Conservation (phyloP, 2,888 invertebrate species). For the Argyresthia albistria region DNA sequence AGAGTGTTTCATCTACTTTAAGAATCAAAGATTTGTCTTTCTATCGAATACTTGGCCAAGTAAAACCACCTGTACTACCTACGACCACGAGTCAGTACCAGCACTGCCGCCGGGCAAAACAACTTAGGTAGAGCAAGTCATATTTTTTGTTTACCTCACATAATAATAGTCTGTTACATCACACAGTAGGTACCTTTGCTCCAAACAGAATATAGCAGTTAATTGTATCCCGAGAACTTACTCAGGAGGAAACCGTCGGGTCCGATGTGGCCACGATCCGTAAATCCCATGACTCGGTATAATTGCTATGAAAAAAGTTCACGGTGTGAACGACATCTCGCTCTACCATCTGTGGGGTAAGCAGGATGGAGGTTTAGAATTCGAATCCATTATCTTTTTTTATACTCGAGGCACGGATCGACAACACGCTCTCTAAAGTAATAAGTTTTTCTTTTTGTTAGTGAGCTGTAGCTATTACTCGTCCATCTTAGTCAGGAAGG, state of each 20-base stretch:
- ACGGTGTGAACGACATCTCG: slow-evolving; percentile 21
- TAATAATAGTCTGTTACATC: slow-evolving; percentile 26
- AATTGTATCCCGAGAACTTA: slow-evolving; percentile 64
- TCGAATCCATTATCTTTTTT: slow-evolving; percentile 49
- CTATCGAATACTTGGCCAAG: too few species aligned
- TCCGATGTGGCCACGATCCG: slow-evolving; percentile 53
- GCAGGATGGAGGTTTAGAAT: slow-evolving; percentile 25
- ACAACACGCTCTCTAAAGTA: slow-evolving; percentile 29
- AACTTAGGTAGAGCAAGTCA: background rate
- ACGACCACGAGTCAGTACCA: slow-evolving; percentile 1
- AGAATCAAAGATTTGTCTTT: too few species aligned
- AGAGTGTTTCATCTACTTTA: too few species aligned
- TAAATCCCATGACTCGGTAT: slow-evolving; percentile 46
- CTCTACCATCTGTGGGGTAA: slow-evolving; percentile 19
- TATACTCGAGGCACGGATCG: slow-evolving; percentile 16
- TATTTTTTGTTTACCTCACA: slow-evolving; percentile 29
- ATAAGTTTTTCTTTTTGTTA: background rate
- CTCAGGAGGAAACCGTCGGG: slow-evolving; percentile 49
- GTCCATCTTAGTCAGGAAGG: too few species aligned
- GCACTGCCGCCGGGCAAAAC: slow-evolving; percentile 14
- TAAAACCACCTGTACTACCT: too few species aligned
- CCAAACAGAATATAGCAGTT: slow-evolving; percentile 17
- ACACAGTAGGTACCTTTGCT: slow-evolving; percentile 15
- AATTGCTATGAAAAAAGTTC: slow-evolving; percentile 29
- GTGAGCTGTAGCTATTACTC: background rate